Percentiles rank a stretch among this genome's conserved stretches.
These are phyloP conservation scores for Rhopalosiphum nymphaeae DNA, from an alignment of 2,888 invertebrate species.

Conservation along the genomic window DNA sequence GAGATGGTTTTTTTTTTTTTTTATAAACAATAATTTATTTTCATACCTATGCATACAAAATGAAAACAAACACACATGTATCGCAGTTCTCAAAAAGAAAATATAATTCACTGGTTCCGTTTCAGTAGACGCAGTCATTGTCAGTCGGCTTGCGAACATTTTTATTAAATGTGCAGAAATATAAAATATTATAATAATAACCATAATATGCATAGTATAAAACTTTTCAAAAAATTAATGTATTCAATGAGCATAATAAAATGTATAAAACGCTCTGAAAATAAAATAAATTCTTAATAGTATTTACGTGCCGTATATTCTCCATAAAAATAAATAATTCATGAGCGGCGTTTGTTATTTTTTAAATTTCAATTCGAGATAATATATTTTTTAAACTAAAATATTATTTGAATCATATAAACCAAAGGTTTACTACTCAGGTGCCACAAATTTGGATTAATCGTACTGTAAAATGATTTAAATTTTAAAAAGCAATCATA, in stretches of 20 bases:
- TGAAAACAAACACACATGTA: not conserved
- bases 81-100: not conserved
- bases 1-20: not conserved
- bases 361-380: not conserved
- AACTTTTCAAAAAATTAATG: not conserved
- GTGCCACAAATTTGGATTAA: not conserved
- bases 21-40: not conserved
- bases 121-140: not conserved
- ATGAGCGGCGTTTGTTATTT: not conserved
- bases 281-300: slow-evolving; percentile 2
- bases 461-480: not conserved
- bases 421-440: not conserved
- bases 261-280: not conserved
- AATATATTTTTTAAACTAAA: not conserved
- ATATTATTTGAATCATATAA: not conserved
- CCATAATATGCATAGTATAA: not conserved
- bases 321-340: slow-evolving; percentile 27
- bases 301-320: not conserved
- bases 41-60: not conserved
- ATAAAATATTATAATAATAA: not conserved
- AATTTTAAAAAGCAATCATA: not conserved
- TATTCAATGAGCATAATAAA: not conserved
- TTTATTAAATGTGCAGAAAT: not conserved
- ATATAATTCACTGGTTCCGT: not conserved
- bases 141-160: not conserved